Base-by-base conservation (phyloP, 2,113 vertebrate genomes). In the Cyprinus carpio region DNA sequence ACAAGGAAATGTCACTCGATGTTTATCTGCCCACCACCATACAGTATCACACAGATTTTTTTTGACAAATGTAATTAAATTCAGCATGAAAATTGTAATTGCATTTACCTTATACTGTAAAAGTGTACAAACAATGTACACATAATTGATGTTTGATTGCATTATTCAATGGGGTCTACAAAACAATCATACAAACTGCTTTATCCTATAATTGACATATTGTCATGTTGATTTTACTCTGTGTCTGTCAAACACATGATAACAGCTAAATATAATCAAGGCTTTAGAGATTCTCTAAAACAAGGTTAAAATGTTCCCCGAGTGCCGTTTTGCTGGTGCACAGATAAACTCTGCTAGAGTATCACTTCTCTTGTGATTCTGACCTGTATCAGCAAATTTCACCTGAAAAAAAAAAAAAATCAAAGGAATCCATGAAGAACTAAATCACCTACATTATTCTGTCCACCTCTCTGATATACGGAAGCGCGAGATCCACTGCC, bases 391-490 rank as follows among this genome's bases (percentile, higher is more conserved):
- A 43, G 69, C 34, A 20, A 71, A 71, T 71, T 71, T 40, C 67
- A 74, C 54, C 54, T 4, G 58, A 34, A 51, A 75, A 51, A 34
- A 37, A 49, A 37, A 16, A 5, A 86, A 72, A 25, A 49, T 12
- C 11, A 12, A 69, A 69, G 81, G 12, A 34, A 64, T 29, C 62
- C 34, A 72, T 72, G 34, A 72, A 72, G 69, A 72, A 72, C 20
- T 72, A 72, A 72, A 72, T 72, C 69, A 72, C 27, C 31, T 16
- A 13, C 40, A 12, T 79, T 54, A 58, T 71, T 27, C 84, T 56
- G 65, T 67, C 37, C 69, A 56, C 20, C 58, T n/a, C n/a, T 82
- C 60, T 51, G 37, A 58, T 23, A 62, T 34, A 82, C 27, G 18
- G 37, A 82, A 27, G 78, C 8, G 8, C 18, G 49, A 37, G 69